Percentiles rank a stretch among this genome's conserved stretches.
phyloP scores from a whole-genome alignment of 2,888 invertebrate genomes.

The Sipha maydis region DNA sequence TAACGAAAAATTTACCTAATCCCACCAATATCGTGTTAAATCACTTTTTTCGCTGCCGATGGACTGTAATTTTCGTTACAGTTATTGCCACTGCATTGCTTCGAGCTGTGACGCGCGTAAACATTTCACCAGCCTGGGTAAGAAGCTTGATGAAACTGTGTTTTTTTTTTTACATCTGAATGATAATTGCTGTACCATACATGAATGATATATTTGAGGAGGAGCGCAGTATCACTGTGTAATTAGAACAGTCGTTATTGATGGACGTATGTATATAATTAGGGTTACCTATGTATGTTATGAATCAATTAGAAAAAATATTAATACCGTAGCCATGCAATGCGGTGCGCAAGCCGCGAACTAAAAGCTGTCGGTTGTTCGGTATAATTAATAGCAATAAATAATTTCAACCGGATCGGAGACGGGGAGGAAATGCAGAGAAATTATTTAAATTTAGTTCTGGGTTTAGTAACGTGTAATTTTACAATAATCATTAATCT shows the following conservation, averaged over 20 bases:
- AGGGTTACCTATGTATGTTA: not conserved
- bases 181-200: not conserved
- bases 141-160: not conserved
- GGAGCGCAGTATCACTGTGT: not conserved
- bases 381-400: not conserved
- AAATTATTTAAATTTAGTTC: not conserved
- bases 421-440: not conserved
- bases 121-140: not conserved
- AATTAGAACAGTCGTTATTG: not conserved
- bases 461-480: not conserved
- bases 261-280: not conserved
- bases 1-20: no score
- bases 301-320: not conserved
- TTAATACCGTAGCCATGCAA: not conserved
- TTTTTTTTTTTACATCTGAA: not conserved
- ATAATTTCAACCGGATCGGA: not conserved
- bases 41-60: not conserved
- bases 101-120: not conserved
- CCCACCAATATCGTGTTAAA: not conserved
- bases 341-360: not conserved
- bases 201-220: not conserved
- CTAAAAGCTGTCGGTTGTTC: not conserved
- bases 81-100: not conserved
- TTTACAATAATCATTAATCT: not conserved
- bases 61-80: not conserved